phyloP scores from a whole-genome alignment of 1,140 invertebrate genomes.

The Cyphomyrmex costatus region DNA sequence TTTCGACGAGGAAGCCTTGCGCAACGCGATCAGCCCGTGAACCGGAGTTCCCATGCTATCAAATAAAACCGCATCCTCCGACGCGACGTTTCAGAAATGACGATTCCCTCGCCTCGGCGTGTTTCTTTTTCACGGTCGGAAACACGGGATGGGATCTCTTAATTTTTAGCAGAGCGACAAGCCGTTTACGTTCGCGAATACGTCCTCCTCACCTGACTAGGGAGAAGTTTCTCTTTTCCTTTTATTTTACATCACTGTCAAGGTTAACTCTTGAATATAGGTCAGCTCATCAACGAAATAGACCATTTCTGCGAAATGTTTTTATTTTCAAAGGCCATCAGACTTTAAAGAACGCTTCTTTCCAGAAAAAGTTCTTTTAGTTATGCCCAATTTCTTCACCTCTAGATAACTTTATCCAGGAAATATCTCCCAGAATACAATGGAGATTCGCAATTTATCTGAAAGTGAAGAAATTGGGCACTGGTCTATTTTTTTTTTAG shows the following conservation, averaged over 20 bases:
- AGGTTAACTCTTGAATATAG: slow-evolving; percentile 55
- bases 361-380: neutral
- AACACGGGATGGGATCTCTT: slow-evolving; percentile 14
- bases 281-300: slow-evolving; percentile 41
- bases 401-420: no score
- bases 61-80: slow-evolving; percentile 31
- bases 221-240: slow-evolving; percentile 2
- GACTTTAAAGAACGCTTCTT: neutral
- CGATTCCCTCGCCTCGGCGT: slow-evolving; percentile 5
- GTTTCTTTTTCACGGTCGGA: slow-evolving; percentile 18
- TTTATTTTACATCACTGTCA: slow-evolving; percentile 35
- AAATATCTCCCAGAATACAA: no score
- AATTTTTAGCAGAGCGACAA: slow-evolving; percentile 53
- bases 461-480: no score
- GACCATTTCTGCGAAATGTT: slow-evolving; percentile 50
- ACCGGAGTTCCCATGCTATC: slow-evolving; percentile 40
- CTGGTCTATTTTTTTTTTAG: no score
- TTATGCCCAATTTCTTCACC: neutral
- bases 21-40: slow-evolving; percentile 29
- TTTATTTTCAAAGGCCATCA: slow-evolving; percentile 25
- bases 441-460: no score
- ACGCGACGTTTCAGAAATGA: slow-evolving; percentile 19
- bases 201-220: slow-evolving; percentile 42
- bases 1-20: slow-evolving; percentile 29
- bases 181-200: slow-evolving; percentile 15